phyloP scores from a whole-genome alignment of 2,797 vertebrate genomes.

The Austrolebias charrua region DNA sequence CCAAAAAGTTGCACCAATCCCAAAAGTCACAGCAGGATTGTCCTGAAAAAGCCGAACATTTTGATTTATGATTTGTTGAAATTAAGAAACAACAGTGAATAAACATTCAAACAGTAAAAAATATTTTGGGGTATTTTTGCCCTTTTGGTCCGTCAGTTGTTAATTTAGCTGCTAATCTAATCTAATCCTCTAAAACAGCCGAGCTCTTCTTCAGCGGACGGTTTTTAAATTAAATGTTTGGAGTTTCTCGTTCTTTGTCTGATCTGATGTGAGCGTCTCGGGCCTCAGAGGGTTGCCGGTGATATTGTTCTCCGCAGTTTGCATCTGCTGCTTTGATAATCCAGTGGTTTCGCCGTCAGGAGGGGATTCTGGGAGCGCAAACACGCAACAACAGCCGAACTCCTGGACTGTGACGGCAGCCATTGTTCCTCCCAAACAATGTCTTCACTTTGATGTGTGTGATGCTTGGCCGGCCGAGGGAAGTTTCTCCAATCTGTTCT shows the following conservation, averaged over 20 bases:
- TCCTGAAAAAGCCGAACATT: too few species aligned
- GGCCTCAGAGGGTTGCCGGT: conserved; percentile 55
- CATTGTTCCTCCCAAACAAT: conserved; percentile 93
- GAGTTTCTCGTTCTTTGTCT: conserved; percentile 54
- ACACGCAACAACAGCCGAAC: conserved; percentile 84
- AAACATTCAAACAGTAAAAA: too few species aligned
- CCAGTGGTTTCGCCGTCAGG: conserved; percentile 79
- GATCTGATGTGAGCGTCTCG: conserved; percentile 45
- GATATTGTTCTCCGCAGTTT: conserved; percentile 71
- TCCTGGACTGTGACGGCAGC: conserved; percentile 86
- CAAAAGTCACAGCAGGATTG: too few species aligned
- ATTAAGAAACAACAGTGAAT: too few species aligned
- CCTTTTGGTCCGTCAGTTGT: too few species aligned
- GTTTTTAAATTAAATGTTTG: too few species aligned
- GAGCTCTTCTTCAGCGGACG: too few species aligned
- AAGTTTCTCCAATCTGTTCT: conserved; percentile 69
- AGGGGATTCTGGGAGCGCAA: conserved; percentile 80
- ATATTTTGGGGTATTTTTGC: too few species aligned
- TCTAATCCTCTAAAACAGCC: too few species aligned
- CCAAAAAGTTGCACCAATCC: too few species aligned
- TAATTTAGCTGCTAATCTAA: too few species aligned
- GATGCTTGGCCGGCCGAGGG: conserved; percentile 82
- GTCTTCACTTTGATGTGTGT: conserved; percentile 91
- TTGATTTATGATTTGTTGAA: too few species aligned
- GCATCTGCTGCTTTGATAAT: conserved; percentile 84